Evolutionary conservation across 2,113 vertebrate species (phyloP), one percentile per base, ranked within the genome.

Genomic region (Ibidorhyncha struthersii): DNA sequence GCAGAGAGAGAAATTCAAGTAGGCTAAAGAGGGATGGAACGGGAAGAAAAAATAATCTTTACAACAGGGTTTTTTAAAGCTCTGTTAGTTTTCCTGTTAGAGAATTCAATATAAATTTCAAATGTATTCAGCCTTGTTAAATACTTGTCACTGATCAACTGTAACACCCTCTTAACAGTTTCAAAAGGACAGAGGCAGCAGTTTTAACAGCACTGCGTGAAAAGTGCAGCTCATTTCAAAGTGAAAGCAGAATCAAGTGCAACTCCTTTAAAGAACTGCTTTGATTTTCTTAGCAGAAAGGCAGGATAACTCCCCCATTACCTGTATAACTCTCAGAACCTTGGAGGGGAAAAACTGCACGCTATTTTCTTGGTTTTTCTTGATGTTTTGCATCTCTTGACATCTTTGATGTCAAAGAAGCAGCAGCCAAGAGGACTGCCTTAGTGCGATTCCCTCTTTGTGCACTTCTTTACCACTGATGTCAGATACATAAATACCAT

Each of bases 311-410:
- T 45, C 38, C 27, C 45, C 53, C 12, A 7, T 29, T 47, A 40
- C 18, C 53, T 38, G 25, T 3, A 20, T 19, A 52, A 29, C 27
- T n/a, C 53, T 20, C 47, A 45, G 55, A 90, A 77, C 29, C 40
- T n/a, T 4, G 58, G 29, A 40, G 29, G 10, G 6, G 5, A 25
- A 41, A 61, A 69, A n/a, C 1, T 0, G 2, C 32, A 49, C 5
- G n/a, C 40, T n/a, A 52, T 36, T 73, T 61, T 82, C 47, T 25
- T 69, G 8, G 10, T 43, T 52, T 67, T 69, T 38, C 53, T n/a
- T 62, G 10, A 25, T 47, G 36, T 61, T 32, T 69, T 43, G 32
- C 14, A 38, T 61, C 38, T 59, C 52, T 34, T 50, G 14, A 59
- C 2, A 1, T 45, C 26, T 91, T 49, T 50, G 17, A 43, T 14